Conservation (phyloP, 2,888 invertebrate species). For the Drosophila melanocephala region DNA sequence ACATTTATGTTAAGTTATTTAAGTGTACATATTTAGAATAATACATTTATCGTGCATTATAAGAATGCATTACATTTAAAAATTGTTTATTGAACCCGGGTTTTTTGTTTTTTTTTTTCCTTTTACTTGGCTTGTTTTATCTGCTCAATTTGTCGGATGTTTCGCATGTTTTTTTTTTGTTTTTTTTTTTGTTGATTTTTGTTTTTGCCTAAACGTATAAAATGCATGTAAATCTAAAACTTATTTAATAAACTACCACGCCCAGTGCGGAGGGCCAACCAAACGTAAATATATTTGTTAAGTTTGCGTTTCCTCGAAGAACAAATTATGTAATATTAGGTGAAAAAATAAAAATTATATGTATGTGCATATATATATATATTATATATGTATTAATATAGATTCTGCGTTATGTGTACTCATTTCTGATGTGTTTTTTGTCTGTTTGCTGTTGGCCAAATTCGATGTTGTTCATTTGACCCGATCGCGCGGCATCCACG, state of each 20-base stretch:
- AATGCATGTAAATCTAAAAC: constrained; percentile 74
- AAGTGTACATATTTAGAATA: constrained; percentile 40
- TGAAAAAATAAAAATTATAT: constrained; percentile 39
- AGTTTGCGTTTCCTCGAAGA: constrained; percentile 28
- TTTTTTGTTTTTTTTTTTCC: background rate
- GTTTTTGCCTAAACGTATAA: constrained; percentile 65
- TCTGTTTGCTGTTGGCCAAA: constrained; percentile 42
- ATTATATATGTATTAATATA: constrained; percentile 44
- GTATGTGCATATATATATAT: constrained; percentile 25
- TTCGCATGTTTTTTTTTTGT: background rate
- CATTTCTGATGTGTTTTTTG: constrained; percentile 50
- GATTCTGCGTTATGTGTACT: constrained; percentile 66
- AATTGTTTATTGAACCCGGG: constrained; percentile 6
- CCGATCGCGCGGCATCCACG: constrained; percentile 17
- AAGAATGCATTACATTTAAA: constrained; percentile 28
- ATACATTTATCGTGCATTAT: constrained; percentile 37
- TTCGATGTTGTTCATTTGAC: constrained; percentile 26
- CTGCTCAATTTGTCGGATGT: background rate
- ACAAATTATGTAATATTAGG: constrained; percentile 39
- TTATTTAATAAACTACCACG: constrained; percentile 64
- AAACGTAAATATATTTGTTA: constrained; percentile 25
- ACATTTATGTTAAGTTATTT: constrained; percentile 38
- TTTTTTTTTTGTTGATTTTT: constrained; percentile 15
- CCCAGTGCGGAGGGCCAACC: constrained; percentile 23
- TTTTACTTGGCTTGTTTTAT: constrained; percentile 16